Base-by-base conservation (phyloP, 2,113 vertebrate species). In the Oncorhynchus tshawytscha region DNA sequence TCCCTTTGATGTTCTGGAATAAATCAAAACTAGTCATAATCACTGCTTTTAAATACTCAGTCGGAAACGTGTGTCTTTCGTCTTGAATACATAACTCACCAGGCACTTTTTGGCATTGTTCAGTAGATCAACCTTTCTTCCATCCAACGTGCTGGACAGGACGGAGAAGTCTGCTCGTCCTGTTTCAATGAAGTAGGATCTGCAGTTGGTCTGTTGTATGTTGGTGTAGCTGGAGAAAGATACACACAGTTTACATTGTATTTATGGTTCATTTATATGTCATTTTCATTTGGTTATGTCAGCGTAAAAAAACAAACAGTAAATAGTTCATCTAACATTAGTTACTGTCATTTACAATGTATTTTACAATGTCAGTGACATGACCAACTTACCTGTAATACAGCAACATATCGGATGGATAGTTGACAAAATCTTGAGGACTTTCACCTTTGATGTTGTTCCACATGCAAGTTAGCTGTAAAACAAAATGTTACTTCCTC, bases 101-200 rank as follows among this genome's bases (percentile, higher is more conserved):
- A 88, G 74, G 49, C 86, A 88, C 2, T 59, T 45, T 66, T 45
- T 24, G 4, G 78, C 82, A 70, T 85, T 80, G 0, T 15, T 71
- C 31, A 81, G 74, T 60, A 86, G 49, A 22, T 12, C 51, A 1
- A 54, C 51, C 6, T 66, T 11, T 72, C 29, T 74, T 18, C 71
- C 49, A 1, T 72, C 74, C 66, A 86, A 74, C 15, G 77, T 45
- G 3, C n/a, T 25, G 16, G 78, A 84, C 6, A 71, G 67, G 51
- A 79, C n/a, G 3, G 68, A 71, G 75, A 88, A 81, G 80, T 86
- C 78, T 76, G 86, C 82, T 31, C 18, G 4, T 34, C 82, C 84
- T 16, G 74, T 29, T 62, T 68, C 54, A 11, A 31, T 74, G 67
- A 88, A 88, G 74, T 88, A 88, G 9, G 80, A 66, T 2, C 16